phyloP scores from a whole-genome alignment of 2,888 invertebrate species.

The Athripsodes cinereus region DNA sequence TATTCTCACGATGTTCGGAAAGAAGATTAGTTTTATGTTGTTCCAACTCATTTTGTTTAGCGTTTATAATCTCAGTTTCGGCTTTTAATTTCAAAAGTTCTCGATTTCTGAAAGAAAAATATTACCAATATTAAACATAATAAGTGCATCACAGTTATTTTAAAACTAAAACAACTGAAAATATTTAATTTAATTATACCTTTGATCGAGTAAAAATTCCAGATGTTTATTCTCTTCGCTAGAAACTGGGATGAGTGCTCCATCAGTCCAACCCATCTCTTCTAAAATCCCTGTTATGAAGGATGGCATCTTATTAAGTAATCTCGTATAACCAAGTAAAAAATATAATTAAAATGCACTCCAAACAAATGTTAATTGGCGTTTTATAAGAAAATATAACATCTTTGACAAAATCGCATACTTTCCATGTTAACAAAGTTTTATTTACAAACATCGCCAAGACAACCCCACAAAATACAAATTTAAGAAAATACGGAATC shows the following conservation, averaged over 20 bases:
- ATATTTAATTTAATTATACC: constrained; percentile 32
- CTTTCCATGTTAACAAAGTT: too few species aligned
- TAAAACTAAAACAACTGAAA: too few species aligned
- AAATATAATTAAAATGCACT: too few species aligned
- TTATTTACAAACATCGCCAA: too few species aligned
- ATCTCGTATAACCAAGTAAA: not conserved
- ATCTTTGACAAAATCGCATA: too few species aligned
- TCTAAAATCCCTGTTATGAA: constrained; percentile 59
- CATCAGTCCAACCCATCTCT: constrained; percentile 68
- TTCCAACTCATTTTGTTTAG: constrained; percentile 42
- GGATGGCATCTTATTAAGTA: constrained; percentile 32
- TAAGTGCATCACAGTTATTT: not conserved
- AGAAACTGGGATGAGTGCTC: constrained; percentile 74
- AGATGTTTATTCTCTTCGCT: constrained; percentile 60
- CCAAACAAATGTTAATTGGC: too few species aligned
- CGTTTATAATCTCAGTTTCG: constrained; percentile 37
- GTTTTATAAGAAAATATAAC: too few species aligned
- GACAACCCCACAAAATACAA: too few species aligned
- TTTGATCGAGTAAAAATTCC: constrained; percentile 36
- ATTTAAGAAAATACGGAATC: too few species aligned
- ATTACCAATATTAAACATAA: not conserved
- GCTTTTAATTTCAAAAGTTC: constrained; percentile 44
- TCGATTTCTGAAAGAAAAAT: constrained; percentile 42
- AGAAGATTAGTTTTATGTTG: constrained; percentile 43
- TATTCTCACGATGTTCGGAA: constrained; percentile 47